Conservation (phyloP, 2,797 vertebrate species). For the Synaphobranchus kaupii region DNA sequence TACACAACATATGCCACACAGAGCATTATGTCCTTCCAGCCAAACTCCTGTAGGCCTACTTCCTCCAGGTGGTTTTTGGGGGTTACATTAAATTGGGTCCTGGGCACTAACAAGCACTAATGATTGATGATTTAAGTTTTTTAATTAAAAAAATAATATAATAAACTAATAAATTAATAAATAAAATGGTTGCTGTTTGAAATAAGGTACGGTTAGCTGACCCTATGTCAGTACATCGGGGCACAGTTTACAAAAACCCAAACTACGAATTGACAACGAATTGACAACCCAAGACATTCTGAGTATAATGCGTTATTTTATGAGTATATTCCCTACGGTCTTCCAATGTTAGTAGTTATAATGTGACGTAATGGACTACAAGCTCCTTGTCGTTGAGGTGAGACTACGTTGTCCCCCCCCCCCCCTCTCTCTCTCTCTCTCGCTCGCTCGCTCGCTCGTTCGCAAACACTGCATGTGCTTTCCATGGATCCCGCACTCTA, state of each 20-base stretch:
- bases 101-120: too few relatives aligned
- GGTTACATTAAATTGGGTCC: too few relatives aligned
- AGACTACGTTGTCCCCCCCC: too few relatives aligned
- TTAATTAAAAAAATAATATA: too few relatives aligned
- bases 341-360: neutral
- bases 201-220: neutral
- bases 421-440: too few relatives aligned
- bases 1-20: neutral
- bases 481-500: neutral
- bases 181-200: too few relatives aligned
- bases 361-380: neutral
- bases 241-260: neutral
- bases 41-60: too few relatives aligned
- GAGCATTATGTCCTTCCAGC: neutral
- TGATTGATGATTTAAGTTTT: too few relatives aligned
- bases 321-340: neutral
- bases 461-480: neutral
- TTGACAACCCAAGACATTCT: too few relatives aligned
- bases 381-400: neutral
- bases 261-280: neutral
- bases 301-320: neutral
- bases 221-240: neutral
- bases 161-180: too few relatives aligned
- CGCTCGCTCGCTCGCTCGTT: constrained; percentile 1
- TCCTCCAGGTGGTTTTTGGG: too few relatives aligned